Evolutionary conservation across 2,113 vertebrate genomes (phyloP).

Genomic region (Megaleporinus macrocephalus): DNA sequence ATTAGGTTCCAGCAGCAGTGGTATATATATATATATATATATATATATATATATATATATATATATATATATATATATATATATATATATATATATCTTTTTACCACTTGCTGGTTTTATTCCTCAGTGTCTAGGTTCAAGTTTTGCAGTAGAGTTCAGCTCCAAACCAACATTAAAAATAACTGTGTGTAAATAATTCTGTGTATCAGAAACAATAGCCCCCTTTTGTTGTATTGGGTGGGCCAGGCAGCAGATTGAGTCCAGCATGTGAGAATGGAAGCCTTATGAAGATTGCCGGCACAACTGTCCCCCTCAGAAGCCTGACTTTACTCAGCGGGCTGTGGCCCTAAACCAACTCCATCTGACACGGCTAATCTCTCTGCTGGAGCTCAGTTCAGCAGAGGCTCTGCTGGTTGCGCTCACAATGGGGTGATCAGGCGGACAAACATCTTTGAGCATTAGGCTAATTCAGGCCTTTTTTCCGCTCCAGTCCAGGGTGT

Average conservation of each 20-base stretch:
- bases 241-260: slow-evolving; percentile 20
- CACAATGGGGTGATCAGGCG: slow-evolving; percentile 58
- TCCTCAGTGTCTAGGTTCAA: no score
- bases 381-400: slow-evolving; percentile 61
- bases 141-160: no score
- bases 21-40: no score
- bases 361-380: slow-evolving; percentile 64
- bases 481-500: slow-evolving; percentile 20
- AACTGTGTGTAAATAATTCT: no score
- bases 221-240: slow-evolving; percentile 11
- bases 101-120: no score
- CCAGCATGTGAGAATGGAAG: slow-evolving; percentile 8
- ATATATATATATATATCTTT: no score
- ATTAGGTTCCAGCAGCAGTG: no score
- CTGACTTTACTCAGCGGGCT: slow-evolving; percentile 32
- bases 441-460: slow-evolving; percentile 58
- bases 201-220: background rate
- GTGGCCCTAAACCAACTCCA: slow-evolving; percentile 54
- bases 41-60: no score
- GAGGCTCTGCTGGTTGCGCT: slow-evolving; percentile 58
- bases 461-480: slow-evolving; percentile 49
- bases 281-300: slow-evolving; percentile 21
- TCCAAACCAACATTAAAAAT: no score
- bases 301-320: slow-evolving; percentile 18
- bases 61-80: no score